Evolutionary conservation across 2,888 invertebrate species (phyloP).

Genomic region (Epinotia demarniana): DNA sequence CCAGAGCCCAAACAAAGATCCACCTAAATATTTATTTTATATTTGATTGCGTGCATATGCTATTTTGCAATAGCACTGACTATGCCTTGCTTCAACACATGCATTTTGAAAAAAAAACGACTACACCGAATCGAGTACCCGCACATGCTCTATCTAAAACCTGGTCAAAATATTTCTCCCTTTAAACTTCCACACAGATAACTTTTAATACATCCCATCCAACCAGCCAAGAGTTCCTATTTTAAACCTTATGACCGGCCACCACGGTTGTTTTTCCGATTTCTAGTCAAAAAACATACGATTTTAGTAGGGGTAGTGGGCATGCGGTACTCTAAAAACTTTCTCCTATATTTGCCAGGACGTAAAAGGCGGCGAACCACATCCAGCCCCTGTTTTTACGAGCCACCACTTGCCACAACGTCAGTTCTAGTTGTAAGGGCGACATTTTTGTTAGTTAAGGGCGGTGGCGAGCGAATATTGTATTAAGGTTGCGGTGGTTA

Average conservation of each 20-base stretch:
- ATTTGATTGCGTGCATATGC: not conserved
- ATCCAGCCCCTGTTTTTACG: slow-evolving; percentile 43
- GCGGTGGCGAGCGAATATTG: slow-evolving; percentile 39
- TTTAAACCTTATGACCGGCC: not conserved
- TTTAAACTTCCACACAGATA: slow-evolving; percentile 24
- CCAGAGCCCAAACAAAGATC: not conserved
- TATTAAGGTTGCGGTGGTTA: slow-evolving; percentile 30
- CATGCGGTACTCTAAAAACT: slow-evolving; percentile 34
- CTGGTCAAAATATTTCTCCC: slow-evolving; percentile 22
- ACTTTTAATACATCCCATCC: not conserved
- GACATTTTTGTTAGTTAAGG: slow-evolving; percentile 43
- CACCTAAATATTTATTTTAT: not conserved
- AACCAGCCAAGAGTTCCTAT: not conserved
- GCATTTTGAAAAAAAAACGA: not conserved
- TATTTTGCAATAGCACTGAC: not conserved
- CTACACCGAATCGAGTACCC: not conserved
- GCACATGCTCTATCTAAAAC: slow-evolving; percentile 27
- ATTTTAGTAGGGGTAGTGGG: not conserved
- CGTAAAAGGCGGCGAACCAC: slow-evolving; percentile 43
- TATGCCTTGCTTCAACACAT: not conserved
- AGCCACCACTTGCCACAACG: slow-evolving; percentile 41
- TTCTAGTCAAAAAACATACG: slow-evolving; percentile 1
- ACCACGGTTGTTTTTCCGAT: not conserved
- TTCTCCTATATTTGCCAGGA: slow-evolving; percentile 36
- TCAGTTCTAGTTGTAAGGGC: slow-evolving; percentile 39